Conservation (phyloP, 2,113 vertebrate species). For the Odontesthes bonariensis region DNA sequence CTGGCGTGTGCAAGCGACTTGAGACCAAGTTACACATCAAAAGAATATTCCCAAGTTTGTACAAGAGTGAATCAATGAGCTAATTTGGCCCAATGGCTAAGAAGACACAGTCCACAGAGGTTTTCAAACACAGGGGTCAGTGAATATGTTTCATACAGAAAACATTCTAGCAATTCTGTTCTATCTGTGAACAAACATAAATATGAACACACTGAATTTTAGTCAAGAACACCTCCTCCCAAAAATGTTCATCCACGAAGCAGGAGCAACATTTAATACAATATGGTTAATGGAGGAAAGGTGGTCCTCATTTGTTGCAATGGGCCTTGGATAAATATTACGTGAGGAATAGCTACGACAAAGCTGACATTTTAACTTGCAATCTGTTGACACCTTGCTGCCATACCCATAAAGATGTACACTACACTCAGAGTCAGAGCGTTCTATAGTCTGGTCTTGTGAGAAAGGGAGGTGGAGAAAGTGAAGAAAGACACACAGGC, state of each 20-base stretch:
- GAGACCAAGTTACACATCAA: too few relatives aligned
- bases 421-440: neutral
- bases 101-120: constrained; percentile 18
- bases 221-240: neutral
- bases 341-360: neutral
- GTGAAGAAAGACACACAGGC: neutral
- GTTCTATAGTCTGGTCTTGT: neutral
- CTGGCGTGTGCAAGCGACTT: constrained; percentile 17
- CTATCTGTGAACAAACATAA: constrained; percentile 6
- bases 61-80: constrained; percentile 48
- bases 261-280: neutral
- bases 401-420: neutral
- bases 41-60: constrained; percentile 24
- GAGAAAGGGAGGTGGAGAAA: neutral
- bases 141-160: constrained; percentile 3
- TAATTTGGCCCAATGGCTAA: constrained; percentile 30
- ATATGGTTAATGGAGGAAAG: constrained; percentile 1
- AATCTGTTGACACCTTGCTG: constrained; percentile 21
- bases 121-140: constrained; percentile 11
- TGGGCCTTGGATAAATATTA: neutral
- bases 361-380: constrained; percentile 33
- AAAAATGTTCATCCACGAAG: neutral
- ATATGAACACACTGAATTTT: neutral
- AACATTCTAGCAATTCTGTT: constrained; percentile 10
- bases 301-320: constrained; percentile 6